phyloP scores from a whole-genome alignment of 2,888 invertebrate species.

The Scelioninae gen. 1 region DNA sequence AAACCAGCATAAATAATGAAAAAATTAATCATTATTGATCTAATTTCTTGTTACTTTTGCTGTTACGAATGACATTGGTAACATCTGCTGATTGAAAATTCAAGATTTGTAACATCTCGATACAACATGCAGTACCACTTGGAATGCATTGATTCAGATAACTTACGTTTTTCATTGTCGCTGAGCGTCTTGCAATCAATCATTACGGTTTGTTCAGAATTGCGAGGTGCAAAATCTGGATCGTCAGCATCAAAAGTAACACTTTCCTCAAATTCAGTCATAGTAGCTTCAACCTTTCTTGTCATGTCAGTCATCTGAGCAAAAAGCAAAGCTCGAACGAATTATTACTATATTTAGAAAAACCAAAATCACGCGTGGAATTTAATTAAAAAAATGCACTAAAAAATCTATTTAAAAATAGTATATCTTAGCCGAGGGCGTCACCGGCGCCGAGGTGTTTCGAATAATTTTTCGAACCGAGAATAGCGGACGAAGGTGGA shows the following conservation, averaged over 20 bases:
- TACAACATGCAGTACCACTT: conserved; percentile 49
- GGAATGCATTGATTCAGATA: conserved; percentile 43
- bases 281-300: conserved; percentile 72
- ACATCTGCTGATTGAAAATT: background rate
- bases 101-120: conserved; percentile 1
- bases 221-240: conserved; percentile 80
- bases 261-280: conserved; percentile 83
- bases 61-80: too few relatives aligned
- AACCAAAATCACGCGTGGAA: conserved; percentile 1
- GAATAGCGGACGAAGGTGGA: too few relatives aligned
- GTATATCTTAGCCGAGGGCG: too few relatives aligned
- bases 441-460: too few relatives aligned
- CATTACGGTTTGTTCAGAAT: conserved; percentile 70
- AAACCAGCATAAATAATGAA: too few relatives aligned
- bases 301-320: conserved; percentile 68
- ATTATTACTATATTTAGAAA: conserved; percentile 19
- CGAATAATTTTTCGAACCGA: too few relatives aligned
- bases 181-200: conserved; percentile 72
- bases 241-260: conserved; percentile 82
- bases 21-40: too few relatives aligned
- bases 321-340: conserved; percentile 55
- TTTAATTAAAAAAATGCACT: background rate
- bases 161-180: conserved; percentile 76
- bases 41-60: too few relatives aligned
- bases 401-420: too few relatives aligned